Evolutionary conservation across 2,797 vertebrate genomes (phyloP).

Genomic region (Brachymystax lenok): DNA sequence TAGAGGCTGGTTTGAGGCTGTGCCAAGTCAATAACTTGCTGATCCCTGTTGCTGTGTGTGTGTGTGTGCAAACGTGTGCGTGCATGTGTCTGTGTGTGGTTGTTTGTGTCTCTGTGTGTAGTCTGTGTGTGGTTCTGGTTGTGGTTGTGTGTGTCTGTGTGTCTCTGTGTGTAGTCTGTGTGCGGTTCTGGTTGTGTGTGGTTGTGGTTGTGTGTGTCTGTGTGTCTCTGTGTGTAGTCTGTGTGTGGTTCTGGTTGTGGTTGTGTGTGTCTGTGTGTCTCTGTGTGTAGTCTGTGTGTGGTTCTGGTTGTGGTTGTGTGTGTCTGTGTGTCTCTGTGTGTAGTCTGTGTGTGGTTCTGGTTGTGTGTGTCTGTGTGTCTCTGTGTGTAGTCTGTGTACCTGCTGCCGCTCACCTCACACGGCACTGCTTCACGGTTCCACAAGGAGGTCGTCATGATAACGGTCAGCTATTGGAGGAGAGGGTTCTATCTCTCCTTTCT

Average conservation of each 20-base stretch:
- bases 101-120: slow-evolving; percentile 55
- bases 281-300: slow-evolving; percentile 38
- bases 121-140: neutral
- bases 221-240: slow-evolving; percentile 56
- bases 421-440: neutral
- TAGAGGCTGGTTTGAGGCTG: slow-evolving; percentile 60
- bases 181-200: slow-evolving; percentile 17
- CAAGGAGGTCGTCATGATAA: slow-evolving; percentile 39
- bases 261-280: slow-evolving; percentile 47
- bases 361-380: slow-evolving; percentile 48
- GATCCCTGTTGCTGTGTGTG: slow-evolving; percentile 47
- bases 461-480: slow-evolving; percentile 41
- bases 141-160: slow-evolving; percentile 10
- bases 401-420: slow-evolving; percentile 46
- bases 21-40: slow-evolving; percentile 75
- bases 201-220: slow-evolving; percentile 29
- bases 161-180: slow-evolving; percentile 52
- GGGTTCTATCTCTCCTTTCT: neutral
- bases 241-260: slow-evolving; percentile 26
- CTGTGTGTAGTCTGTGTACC: slow-evolving; percentile 39
- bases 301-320: too few species aligned
- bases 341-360: slow-evolving; percentile 12
- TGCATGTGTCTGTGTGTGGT: slow-evolving; percentile 25
- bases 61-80: too few species aligned
- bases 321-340: slow-evolving; percentile 55